phyloP scores from a whole-genome alignment of 30 jellyfish, hydroid and myxozoan genomes.

The Catostylus mosaicus region DNA sequence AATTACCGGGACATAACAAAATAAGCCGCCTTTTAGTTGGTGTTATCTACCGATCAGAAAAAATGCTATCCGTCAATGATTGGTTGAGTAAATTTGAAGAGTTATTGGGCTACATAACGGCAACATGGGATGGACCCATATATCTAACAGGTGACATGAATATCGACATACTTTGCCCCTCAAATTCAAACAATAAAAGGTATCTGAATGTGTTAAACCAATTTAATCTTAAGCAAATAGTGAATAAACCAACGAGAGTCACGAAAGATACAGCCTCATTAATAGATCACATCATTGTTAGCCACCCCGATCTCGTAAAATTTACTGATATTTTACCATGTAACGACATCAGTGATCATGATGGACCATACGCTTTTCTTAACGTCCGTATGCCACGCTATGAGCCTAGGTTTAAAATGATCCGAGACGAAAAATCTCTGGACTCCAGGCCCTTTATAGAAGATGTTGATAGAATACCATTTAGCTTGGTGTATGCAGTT shows the following conservation, averaged over 20 bases:
- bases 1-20: constrained; percentile 45
- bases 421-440: neutral
- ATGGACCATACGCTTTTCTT: constrained; percentile 37
- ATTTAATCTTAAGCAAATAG: constrained; percentile 20
- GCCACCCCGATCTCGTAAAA: constrained; percentile 16
- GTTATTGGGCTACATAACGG: constrained; percentile 7
- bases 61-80: constrained; percentile 12
- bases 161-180: constrained; percentile 1
- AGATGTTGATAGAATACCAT: constrained; percentile 9
- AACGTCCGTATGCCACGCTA: constrained; percentile 21
- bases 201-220: constrained; percentile 14
- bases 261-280: neutral
- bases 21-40: constrained; percentile 21
- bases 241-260: constrained; percentile 15
- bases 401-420: constrained; percentile 20
- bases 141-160: constrained; percentile 6
- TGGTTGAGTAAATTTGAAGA: constrained; percentile 12
- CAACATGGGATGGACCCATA: constrained; percentile 32
- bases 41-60: constrained; percentile 22
- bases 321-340: constrained; percentile 20
- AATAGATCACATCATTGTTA: constrained; percentile 16
- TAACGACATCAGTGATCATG: constrained; percentile 38
- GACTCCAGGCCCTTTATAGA: neutral
- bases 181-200: constrained; percentile 5
- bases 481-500: constrained; percentile 5